A percentile compares a stretch with the other conserved stretches of the same genome.
Conservation (phyloP, 92 coral and sea anemone species). For the Palythoa grandis region DNA sequence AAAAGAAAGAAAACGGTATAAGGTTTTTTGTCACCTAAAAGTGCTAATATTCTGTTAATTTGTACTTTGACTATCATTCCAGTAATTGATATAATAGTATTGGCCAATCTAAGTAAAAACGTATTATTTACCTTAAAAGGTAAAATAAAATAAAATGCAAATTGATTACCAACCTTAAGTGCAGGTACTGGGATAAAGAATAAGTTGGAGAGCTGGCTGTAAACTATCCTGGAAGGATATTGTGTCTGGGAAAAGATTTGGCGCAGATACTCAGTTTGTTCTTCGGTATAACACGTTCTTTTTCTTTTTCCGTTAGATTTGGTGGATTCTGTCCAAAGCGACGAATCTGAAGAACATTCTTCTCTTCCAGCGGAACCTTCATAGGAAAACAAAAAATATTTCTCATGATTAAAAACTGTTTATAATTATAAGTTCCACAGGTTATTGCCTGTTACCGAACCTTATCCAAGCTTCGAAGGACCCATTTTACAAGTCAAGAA, state of each 20-base stretch:
- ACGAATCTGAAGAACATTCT: not conserved
- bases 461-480: too few species aligned
- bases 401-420: not conserved
- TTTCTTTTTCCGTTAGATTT: not conserved
- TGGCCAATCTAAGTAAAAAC: not conserved
- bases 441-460: not conserved
- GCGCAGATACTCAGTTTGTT: not conserved
- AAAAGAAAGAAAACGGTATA: too few species aligned
- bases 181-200: not conserved
- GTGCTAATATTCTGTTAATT: too few species aligned
- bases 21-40: too few species aligned
- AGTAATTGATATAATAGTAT: too few species aligned
- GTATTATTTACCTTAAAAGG: too few species aligned
- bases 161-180: not conserved
- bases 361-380: not conserved
- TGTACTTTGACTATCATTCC: too few species aligned
- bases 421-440: not conserved
- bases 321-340: not conserved
- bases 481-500: too few species aligned
- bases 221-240: not conserved
- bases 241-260: not conserved
- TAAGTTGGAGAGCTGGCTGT: not conserved
- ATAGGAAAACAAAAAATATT: not conserved
- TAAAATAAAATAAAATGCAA: not conserved
- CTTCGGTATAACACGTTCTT: conserved; percentile 1